Percentiles rank a stretch among this genome's conserved stretches.
Conservation (phyloP, 2,888 invertebrate species). For the Torymus texanus region DNA sequence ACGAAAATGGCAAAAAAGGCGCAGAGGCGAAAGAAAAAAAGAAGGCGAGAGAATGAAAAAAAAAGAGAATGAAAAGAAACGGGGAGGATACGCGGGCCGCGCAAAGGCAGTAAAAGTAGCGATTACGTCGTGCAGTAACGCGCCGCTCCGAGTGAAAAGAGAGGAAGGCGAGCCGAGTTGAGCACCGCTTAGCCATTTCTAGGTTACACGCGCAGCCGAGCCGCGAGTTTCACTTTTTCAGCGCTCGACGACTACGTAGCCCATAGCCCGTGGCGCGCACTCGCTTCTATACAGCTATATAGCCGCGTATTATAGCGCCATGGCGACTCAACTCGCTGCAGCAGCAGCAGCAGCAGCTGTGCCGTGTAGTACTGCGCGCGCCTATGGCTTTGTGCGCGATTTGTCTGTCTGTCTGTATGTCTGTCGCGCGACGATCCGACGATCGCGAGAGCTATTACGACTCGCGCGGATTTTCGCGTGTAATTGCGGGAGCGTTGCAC, state of each 20-base stretch:
- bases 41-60: too few species aligned
- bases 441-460: too few species aligned
- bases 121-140: conserved; percentile 30
- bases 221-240: conserved; percentile 75
- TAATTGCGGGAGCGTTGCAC: too few species aligned
- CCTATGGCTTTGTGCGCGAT: too few species aligned
- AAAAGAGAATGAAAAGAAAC: too few species aligned
- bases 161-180: conserved; percentile 63
- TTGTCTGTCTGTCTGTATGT: too few species aligned
- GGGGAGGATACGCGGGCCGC: conserved; percentile 4
- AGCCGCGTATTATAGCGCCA: not conserved
- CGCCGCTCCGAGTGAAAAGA: conserved; percentile 8
- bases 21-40: not conserved
- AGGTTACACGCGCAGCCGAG: conserved; percentile 75
- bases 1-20: not conserved
- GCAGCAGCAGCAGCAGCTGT: too few species aligned
- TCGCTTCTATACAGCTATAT: not conserved
- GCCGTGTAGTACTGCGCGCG: too few species aligned
- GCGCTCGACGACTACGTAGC: conserved; percentile 61
- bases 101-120: conserved; percentile 36
- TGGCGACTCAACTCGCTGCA: too few species aligned
- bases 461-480: too few species aligned
- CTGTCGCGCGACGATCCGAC: too few species aligned
- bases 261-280: not conserved
- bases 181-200: conserved; percentile 74